A percentile compares a stretch with the other conserved stretches of the same genome.
Conservation (phyloP, 2,888 invertebrate species). For the Drosophila mayaguana region DNA sequence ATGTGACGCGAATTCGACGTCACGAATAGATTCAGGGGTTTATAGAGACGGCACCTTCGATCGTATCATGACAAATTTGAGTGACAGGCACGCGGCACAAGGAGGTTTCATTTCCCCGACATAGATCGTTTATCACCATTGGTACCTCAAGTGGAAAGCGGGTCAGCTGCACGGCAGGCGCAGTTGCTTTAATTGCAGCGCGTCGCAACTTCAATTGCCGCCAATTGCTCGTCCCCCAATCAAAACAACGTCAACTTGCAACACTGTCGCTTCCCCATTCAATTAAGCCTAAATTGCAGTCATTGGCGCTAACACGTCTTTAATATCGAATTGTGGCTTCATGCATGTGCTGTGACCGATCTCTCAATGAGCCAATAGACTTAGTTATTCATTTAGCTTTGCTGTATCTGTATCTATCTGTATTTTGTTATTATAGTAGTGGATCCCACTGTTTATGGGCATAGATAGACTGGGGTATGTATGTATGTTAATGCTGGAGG, state of each 20-base stretch:
- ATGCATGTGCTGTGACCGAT: not conserved
- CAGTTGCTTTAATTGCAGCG: constrained; percentile 37
- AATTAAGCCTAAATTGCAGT: constrained; percentile 19
- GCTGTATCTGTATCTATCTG: too few relatives aligned
- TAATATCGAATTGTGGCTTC: not conserved
- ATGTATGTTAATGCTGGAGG: too few relatives aligned
- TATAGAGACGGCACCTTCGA: not conserved
- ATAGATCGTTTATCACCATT: constrained; percentile 59
- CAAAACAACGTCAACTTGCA: constrained; percentile 7
- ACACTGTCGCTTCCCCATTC: constrained; percentile 13
- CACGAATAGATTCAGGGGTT: constrained; percentile 8
- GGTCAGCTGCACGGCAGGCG: constrained; percentile 12
- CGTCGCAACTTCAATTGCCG: constrained; percentile 65
- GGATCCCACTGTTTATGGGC: too few relatives aligned
- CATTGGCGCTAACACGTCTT: constrained; percentile 1
- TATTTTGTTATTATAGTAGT: too few relatives aligned
- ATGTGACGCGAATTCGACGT: constrained; percentile 51
- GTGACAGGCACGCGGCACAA: constrained; percentile 11
- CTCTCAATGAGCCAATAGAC: not conserved
- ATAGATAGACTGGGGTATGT: too few relatives aligned
- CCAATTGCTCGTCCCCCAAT: constrained; percentile 47
- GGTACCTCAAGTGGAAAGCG: constrained; percentile 41
- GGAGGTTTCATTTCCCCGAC: not conserved
- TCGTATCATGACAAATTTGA: not conserved
- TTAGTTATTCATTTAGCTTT: not conserved